phyloP scores from a whole-genome alignment of 1,140 invertebrate species.

The Hetaerina americana region DNA sequence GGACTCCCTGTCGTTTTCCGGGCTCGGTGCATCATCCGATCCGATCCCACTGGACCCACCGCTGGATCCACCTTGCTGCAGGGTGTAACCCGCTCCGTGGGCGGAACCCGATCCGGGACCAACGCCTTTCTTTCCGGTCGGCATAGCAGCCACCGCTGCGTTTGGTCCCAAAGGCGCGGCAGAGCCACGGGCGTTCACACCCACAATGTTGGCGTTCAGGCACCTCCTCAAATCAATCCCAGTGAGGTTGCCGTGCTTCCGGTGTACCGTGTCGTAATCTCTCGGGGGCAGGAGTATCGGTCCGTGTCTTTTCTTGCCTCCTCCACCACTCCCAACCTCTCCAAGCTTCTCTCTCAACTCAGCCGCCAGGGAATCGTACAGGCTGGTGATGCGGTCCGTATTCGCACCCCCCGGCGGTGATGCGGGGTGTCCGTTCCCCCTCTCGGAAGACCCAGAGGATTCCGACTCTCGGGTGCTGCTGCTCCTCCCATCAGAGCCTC shows the following conservation, averaged over 20 bases:
- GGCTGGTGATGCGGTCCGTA: slow-evolving; percentile 42
- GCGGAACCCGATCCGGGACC: neutral
- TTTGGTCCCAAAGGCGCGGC: neutral
- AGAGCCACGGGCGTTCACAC: slow-evolving; percentile 32
- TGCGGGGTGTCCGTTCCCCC: slow-evolving; percentile 43
- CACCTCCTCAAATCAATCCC: slow-evolving; percentile 64
- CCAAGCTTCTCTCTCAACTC: slow-evolving; percentile 77
- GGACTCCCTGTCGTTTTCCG: slow-evolving; percentile 12
- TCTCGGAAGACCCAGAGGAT: slow-evolving; percentile 33
- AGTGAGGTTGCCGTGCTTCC: slow-evolving; percentile 68
- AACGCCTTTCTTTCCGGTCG: neutral
- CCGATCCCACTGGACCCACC: slow-evolving; percentile 59
- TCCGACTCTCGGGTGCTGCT: slow-evolving; percentile 60
- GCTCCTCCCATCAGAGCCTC: slow-evolving; percentile 21
- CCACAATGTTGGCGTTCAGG: slow-evolving; percentile 56
- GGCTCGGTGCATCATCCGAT: slow-evolving; percentile 73
- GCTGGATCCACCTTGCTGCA: slow-evolving; percentile 20
- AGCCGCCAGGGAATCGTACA: slow-evolving; percentile 84
- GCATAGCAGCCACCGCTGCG: slow-evolving; percentile 6
- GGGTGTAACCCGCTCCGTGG: neutral
- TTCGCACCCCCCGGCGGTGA: slow-evolving; percentile 23
- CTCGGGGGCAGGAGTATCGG: slow-evolving; percentile 79
- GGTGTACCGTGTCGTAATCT: slow-evolving; percentile 82
- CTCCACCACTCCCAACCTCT: slow-evolving; percentile 34
- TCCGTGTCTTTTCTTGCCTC: slow-evolving; percentile 36